Evolutionary conservation across 2,113 vertebrate species (phyloP), one percentile per base, ranked within the genome.

Genomic region (Pterocles burchelli): DNA sequence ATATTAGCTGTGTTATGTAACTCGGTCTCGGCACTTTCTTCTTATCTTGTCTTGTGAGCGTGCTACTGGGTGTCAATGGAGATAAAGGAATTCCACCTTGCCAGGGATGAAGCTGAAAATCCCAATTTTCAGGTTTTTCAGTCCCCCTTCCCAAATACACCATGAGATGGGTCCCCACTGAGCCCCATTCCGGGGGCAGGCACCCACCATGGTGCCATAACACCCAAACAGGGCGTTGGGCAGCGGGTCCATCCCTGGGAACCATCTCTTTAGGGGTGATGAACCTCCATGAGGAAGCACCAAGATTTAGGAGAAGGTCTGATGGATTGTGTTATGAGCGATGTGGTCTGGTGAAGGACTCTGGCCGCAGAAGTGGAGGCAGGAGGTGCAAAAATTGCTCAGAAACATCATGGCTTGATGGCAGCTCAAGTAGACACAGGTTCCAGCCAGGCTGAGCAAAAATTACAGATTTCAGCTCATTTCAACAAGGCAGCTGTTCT

Each of bases 171-270:
- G 51, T 65, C 41, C 29, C 51, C 46, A 7, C 31, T 6, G 61
- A 68, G 9, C 45, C 48, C 52, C 3, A 1, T 9, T 12, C 48
- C 1, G 0, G 10, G 46, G 34, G 2, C n/a, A 12, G 14, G 22
- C 61, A 11, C 38, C 45, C 49, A 19, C 54, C 7, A 0, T 7
- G 17, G 20, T 57, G 34, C 20, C 49, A 24, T 5, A 17, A 4
- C 3, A 8, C 20, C 4, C 0, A 45, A 51, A 14, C 13, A 7
- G 48, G 17, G 36, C 46, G 52, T 18, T 1, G 1, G 55, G 49
- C 38, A 29, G 41, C 29, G 36, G 7, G 31, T 24, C 26, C 46
- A 21, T 31, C 52, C 68, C 13, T 29, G 34, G 62, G 31, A 66
- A 29, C 1, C 1, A 10, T 13, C 52, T 55, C 38, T 0, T 68